Conservation (phyloP, 53 echinoderm and acorn worm genomes). For the Zoroaster sp. region DNA sequence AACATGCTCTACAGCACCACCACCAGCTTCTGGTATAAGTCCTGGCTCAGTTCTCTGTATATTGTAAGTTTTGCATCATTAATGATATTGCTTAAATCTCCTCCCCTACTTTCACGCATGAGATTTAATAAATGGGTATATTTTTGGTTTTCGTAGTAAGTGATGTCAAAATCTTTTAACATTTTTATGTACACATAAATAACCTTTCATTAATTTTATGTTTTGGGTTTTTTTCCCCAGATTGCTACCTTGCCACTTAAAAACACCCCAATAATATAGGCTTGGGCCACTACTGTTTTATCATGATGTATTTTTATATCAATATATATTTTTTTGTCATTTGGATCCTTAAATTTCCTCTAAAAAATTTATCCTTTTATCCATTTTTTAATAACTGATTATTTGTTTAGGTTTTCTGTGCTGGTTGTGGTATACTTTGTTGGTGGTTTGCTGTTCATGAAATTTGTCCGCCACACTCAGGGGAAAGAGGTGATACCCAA, state of each 20-base stretch:
- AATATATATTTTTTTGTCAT: too few species aligned
- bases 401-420: slow-evolving; percentile 1
- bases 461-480: slow-evolving; percentile 28
- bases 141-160: too few species aligned
- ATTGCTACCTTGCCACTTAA: too few species aligned
- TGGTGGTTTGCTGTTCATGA: slow-evolving; percentile 20
- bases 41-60: slow-evolving; percentile 24
- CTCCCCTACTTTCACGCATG: background rate
- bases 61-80: background rate
- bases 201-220: too few species aligned
- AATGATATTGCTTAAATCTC: background rate
- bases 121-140: background rate
- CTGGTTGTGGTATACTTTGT: slow-evolving; percentile 3
- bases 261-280: too few species aligned
- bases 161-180: too few species aligned
- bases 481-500: slow-evolving; percentile 23
- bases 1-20: background rate
- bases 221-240: too few species aligned
- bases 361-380: too few species aligned
- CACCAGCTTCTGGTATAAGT: background rate
- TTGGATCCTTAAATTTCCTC: background rate
- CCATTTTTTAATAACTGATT: too few species aligned
- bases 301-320: too few species aligned
- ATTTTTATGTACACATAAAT: too few species aligned
- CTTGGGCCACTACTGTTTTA: too few species aligned